phyloP scores from a whole-genome alignment of 2,797 vertebrate species.

The Erithacus rubecula region DNA sequence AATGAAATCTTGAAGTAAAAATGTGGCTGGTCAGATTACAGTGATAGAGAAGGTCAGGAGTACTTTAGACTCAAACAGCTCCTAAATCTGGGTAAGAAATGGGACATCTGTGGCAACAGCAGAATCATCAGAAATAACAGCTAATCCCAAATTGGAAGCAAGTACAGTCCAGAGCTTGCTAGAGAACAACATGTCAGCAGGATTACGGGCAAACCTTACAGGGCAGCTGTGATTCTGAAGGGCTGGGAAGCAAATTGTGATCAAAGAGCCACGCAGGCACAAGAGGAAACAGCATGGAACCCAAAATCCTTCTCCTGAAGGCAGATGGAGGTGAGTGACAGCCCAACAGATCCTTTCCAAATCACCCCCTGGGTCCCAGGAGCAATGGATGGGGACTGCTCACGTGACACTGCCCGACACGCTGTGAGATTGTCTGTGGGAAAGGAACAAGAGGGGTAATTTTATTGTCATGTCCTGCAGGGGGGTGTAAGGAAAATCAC shows the following conservation, averaged over 20 bases:
- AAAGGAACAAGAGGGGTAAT: constrained; percentile 57
- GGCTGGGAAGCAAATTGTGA: constrained; percentile 1
- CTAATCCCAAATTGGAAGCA: not conserved
- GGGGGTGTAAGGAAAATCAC: constrained; percentile 54
- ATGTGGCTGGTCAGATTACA: not conserved
- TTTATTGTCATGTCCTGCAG: constrained; percentile 58
- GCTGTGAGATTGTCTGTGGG: constrained; percentile 25
- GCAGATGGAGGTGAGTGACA: constrained; percentile 26
- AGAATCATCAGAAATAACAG: not conserved
- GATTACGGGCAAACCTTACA: not conserved
- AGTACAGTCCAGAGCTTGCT: not conserved
- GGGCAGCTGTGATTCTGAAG: constrained; percentile 16
- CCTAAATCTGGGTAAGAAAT: not conserved
- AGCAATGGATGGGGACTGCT: not conserved
- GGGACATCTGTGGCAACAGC: not conserved
- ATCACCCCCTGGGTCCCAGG: not conserved
- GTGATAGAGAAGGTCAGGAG: not conserved
- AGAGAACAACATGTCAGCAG: not conserved
- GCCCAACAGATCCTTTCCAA: constrained; percentile 18
- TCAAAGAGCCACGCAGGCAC: not conserved
- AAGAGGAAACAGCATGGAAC: constrained; percentile 15
- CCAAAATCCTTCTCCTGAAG: constrained; percentile 4
- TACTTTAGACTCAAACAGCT: not conserved
- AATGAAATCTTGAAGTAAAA: not conserved
- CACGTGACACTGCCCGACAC: constrained; percentile 30